Conservation (phyloP, 2,113 vertebrate species). For the Gnathonemus echidnorhynchus region DNA sequence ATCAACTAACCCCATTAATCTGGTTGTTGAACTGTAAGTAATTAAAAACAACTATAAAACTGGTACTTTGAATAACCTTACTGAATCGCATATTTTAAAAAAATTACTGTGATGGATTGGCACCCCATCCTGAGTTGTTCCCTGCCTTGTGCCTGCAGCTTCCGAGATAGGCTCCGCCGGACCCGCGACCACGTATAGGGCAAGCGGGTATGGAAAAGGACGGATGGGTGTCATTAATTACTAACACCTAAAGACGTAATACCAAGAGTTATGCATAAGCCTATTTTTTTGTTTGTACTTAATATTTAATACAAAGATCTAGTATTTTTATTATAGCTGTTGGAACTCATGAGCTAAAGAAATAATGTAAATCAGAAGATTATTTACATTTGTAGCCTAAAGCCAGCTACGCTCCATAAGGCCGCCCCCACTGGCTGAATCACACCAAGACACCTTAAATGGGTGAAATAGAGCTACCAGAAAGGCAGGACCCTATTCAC, state of each 20-base stretch:
- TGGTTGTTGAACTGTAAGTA: background rate
- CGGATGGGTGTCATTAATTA: background rate
- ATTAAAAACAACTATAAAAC: background rate
- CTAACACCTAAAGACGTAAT: background rate
- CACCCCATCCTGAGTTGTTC: background rate
- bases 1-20: background rate
- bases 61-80: background rate
- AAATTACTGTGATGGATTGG: background rate
- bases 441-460: background rate
- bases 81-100: background rate
- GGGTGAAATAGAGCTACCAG: background rate
- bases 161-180: background rate
- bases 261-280: background rate
- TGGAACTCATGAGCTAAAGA: background rate
- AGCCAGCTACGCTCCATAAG: background rate
- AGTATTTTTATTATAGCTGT: background rate
- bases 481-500: background rate
- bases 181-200: background rate
- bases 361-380: background rate
- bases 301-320: background rate
- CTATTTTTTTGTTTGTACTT: background rate
- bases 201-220: background rate
- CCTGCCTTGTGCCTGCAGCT: background rate
- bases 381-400: background rate
- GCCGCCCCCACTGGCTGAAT: background rate